These are phyloP conservation scores for Reticulitermes speratus DNA, from an alignment of 1,140 invertebrate species.

Conservation along the genomic window DNA sequence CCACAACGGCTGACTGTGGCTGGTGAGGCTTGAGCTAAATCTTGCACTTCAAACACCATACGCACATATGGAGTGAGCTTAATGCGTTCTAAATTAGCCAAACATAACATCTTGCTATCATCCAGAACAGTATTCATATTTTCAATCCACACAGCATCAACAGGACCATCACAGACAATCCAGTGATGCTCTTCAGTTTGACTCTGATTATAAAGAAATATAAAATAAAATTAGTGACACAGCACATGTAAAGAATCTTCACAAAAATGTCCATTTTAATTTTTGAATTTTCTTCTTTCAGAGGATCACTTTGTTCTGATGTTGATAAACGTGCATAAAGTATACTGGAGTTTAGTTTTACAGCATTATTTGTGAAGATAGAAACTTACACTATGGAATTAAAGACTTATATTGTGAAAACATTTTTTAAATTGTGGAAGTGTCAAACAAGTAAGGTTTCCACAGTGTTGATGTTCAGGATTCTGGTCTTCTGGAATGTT, in stretches of 20 bases:
- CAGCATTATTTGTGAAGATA: too few species aligned
- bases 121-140: constrained; percentile 93
- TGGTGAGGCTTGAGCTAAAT: constrained; percentile 81
- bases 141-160: constrained; percentile 94
- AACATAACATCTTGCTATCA: constrained; percentile 90
- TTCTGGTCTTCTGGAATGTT: too few species aligned
- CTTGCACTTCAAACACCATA: constrained; percentile 88
- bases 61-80: constrained; percentile 74
- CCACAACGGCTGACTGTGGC: constrained; percentile 81
- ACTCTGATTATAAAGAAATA: constrained; percentile 40
- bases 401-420: too few species aligned
- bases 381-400: too few species aligned
- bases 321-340: too few species aligned
- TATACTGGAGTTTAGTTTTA: too few species aligned
- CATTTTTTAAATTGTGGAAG: too few species aligned
- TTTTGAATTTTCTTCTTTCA: too few species aligned
- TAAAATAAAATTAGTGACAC: constrained; percentile 22
- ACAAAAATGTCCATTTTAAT: not conserved
- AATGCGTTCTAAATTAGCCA: constrained; percentile 86
- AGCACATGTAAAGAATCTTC: not conserved
- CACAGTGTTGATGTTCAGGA: too few species aligned
- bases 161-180: constrained; percentile 86
- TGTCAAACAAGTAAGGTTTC: too few species aligned
- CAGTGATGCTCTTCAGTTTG: constrained; percentile 71
- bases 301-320: too few species aligned